A percentile compares a stretch with the other conserved stretches of the same genome.
These are phyloP conservation scores for Smithornis capensis DNA, from an alignment of 2,113 vertebrate species.

Conservation along the genomic window DNA sequence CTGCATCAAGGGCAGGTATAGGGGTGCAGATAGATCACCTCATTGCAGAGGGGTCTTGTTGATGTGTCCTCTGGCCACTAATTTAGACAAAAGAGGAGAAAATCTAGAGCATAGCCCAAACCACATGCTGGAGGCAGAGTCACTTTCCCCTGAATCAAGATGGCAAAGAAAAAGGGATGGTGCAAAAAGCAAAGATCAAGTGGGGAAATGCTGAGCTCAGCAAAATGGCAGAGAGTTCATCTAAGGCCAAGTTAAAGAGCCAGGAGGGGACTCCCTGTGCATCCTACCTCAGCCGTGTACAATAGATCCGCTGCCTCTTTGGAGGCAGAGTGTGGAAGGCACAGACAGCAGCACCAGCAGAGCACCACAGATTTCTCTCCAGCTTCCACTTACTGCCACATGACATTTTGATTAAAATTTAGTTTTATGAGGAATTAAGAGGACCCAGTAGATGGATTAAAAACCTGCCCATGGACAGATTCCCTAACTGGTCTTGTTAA, in stretches of 20 bases:
- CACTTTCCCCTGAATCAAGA: accelerated
- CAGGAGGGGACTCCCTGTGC: accelerated
- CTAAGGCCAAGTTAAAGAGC: neutral
- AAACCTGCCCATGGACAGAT: neutral
- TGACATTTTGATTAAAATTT: conserved; percentile 48
- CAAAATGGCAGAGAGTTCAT: neutral
- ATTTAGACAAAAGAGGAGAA: neutral
- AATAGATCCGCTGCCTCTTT: neutral
- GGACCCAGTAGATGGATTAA: conserved; percentile 26
- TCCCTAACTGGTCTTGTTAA: neutral
- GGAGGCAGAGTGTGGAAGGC: neutral
- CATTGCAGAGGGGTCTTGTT: neutral
- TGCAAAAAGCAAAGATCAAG: neutral
- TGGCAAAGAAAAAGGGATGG: neutral
- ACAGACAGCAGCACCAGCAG: neutral
- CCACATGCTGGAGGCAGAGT: accelerated
- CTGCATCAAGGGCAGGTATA: neutral
- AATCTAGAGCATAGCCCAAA: neutral
- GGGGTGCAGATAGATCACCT: neutral
- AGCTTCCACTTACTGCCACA: neutral
- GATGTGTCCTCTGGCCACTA: accelerated
- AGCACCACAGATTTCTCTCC: neutral
- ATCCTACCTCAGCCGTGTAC: neutral
- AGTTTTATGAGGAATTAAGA: conserved; percentile 29
- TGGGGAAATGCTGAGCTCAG: neutral